Evolutionary conservation across 2,113 vertebrate genomes (phyloP).

Genomic region (Tretioscincus oriximinensis): DNA sequence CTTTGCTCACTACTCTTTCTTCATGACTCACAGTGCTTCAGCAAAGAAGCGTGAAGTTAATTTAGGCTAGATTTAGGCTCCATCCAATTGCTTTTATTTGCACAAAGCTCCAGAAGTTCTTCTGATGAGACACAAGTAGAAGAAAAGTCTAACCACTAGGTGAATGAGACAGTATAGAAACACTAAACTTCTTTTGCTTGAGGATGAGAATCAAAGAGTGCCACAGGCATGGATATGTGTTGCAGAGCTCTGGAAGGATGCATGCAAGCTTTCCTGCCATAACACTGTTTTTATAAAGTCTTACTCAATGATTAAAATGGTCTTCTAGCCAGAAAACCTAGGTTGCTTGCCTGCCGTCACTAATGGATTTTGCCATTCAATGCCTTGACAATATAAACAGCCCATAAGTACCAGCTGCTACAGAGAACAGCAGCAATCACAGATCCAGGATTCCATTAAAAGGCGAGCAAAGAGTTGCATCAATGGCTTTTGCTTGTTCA

Average conservation of each 20-base stretch:
- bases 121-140: neutral
- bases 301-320: neutral
- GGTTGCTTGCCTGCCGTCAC: neutral
- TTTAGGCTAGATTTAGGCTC: too few species aligned
- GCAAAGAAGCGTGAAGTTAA: too few species aligned
- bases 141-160: neutral
- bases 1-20: too few species aligned
- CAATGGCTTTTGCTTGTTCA: neutral
- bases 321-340: neutral
- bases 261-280: neutral
- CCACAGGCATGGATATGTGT: neutral
- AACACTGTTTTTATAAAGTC: neutral
- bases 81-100: too few species aligned
- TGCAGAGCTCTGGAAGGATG: neutral
- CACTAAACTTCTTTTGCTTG: neutral
- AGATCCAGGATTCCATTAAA: neutral
- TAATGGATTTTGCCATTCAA: neutral
- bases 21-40: too few species aligned
- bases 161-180: neutral
- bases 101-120: neutral
- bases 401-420: neutral
- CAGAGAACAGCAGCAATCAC: neutral
- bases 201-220: neutral
- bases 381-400: neutral
- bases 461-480: neutral